Conservation (phyloP, 1,140 invertebrate genomes). For the Triops cancriformis region DNA sequence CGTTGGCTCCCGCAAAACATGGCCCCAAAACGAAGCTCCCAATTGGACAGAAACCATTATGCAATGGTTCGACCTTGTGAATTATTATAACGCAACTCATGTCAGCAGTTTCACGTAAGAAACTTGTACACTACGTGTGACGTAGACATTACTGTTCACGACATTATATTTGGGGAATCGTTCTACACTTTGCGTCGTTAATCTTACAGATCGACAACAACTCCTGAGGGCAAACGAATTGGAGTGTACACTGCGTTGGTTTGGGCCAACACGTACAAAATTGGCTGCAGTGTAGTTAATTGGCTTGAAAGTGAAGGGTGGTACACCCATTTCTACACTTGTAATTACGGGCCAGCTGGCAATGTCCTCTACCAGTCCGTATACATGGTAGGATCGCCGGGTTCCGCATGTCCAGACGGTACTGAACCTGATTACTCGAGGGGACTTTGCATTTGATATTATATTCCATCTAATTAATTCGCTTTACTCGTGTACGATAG, state of each 20-base stretch:
- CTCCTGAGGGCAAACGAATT: neutral
- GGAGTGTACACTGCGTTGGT: constrained; percentile 3
- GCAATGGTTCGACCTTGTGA: neutral
- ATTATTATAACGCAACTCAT: neutral
- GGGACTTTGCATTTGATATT: neutral
- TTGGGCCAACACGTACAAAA: constrained; percentile 5
- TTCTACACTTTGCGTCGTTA: too few relatives aligned
- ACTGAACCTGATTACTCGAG: neutral
- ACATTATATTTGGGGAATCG: too few relatives aligned
- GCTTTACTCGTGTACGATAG: too few relatives aligned
- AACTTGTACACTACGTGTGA: neutral
- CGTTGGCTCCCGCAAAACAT: neutral
- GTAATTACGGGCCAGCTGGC: constrained; percentile 3
- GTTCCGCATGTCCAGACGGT: constrained; percentile 29
- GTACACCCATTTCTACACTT: constrained; percentile 1
- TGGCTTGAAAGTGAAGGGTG: neutral
- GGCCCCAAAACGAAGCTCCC: neutral
- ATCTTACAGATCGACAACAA: neutral
- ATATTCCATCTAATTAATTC: neutral
- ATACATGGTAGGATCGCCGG: constrained; percentile 24
- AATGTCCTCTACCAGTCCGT: constrained; percentile 19
- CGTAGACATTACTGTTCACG: too few relatives aligned
- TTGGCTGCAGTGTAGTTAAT: constrained; percentile 15
- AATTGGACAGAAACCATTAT: neutral
- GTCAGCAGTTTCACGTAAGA: neutral